A percentile compares a stretch with the other conserved stretches of the same genome.
Conservation (phyloP, 2,888 invertebrate genomes). For the Nesidiocoris tenuis region DNA sequence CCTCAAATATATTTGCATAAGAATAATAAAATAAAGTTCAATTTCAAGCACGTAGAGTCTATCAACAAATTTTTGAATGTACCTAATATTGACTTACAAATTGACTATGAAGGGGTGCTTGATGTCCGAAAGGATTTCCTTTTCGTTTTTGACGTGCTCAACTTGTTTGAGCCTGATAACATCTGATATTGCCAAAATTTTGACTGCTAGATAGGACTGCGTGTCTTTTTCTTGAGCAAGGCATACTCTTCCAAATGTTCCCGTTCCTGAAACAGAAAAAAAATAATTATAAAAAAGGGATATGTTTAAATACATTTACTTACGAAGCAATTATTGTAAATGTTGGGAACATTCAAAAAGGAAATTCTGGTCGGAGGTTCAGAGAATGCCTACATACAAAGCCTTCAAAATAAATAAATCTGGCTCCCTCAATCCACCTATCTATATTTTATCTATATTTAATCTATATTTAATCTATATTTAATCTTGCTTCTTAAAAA, state of each 20-base stretch:
- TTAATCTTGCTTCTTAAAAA: no score
- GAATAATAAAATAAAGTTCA: no score
- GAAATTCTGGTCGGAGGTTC: not conserved
- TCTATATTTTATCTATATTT: no score
- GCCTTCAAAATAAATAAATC: not conserved
- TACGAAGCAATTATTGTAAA: no score
- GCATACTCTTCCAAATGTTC: slow-evolving; percentile 94
- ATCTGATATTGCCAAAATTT: slow-evolving; percentile 89
- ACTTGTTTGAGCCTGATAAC: slow-evolving; percentile 93
- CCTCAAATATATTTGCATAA: not conserved
- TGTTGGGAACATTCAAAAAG: no score
- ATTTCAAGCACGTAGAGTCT: not conserved
- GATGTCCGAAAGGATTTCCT: slow-evolving; percentile 85
- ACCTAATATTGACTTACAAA: slow-evolving; percentile 67
- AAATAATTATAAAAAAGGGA: not conserved
- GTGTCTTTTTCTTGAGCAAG: slow-evolving; percentile 80
- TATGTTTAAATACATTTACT: no score
- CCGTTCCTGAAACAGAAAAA: slow-evolving; percentile 73
- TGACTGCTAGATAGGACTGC: slow-evolving; percentile 85
- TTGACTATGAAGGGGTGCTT: slow-evolving; percentile 95
- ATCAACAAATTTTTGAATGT: not conserved
- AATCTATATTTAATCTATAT: no score
- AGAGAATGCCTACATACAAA: not conserved
- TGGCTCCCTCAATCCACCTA: not conserved
- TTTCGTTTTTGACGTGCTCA: slow-evolving; percentile 96